Evolutionary conservation across 1,140 invertebrate genomes (phyloP).

Genomic region (Rhyzopertha dominica): DNA sequence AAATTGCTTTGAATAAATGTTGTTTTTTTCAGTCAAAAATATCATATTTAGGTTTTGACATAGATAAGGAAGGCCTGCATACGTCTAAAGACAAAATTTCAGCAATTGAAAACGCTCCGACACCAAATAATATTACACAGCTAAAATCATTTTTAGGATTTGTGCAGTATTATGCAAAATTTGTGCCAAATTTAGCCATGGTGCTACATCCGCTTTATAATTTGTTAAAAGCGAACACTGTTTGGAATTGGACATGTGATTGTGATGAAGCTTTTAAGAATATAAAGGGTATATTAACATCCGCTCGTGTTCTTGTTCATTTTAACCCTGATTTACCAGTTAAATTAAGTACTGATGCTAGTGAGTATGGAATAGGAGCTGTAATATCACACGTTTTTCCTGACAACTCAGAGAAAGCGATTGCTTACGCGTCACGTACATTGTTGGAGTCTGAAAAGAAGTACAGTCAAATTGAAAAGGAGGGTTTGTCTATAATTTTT

Average conservation of each 20-base stretch:
- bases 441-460: no score
- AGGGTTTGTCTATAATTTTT: not conserved
- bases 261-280: slow-evolving; percentile 4
- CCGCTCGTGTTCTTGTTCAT: slow-evolving; percentile 4
- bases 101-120: not conserved
- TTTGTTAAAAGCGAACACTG: slow-evolving; percentile 1
- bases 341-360: no score
- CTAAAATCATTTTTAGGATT: slow-evolving; percentile 5
- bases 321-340: slow-evolving; percentile 2
- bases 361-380: not conserved
- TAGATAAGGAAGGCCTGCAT: not conserved
- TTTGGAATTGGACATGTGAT: slow-evolving; percentile 1
- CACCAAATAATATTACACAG: not conserved
- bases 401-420: no score
- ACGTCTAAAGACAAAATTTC: slow-evolving; percentile 1
- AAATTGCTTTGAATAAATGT: slow-evolving; percentile 8
- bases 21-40: slow-evolving; percentile 2
- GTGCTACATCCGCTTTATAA: not conserved
- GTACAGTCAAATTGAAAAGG: no score
- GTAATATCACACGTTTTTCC: no score
- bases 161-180: slow-evolving; percentile 7
- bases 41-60: not conserved
- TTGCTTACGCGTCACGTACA: no score
- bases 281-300: slow-evolving; percentile 2
- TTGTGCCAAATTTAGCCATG: not conserved